A percentile compares a stretch with the other conserved stretches of the same genome.
Evolutionary conservation across 2,888 invertebrate genomes (phyloP).

Genomic region (Formica aserva): DNA sequence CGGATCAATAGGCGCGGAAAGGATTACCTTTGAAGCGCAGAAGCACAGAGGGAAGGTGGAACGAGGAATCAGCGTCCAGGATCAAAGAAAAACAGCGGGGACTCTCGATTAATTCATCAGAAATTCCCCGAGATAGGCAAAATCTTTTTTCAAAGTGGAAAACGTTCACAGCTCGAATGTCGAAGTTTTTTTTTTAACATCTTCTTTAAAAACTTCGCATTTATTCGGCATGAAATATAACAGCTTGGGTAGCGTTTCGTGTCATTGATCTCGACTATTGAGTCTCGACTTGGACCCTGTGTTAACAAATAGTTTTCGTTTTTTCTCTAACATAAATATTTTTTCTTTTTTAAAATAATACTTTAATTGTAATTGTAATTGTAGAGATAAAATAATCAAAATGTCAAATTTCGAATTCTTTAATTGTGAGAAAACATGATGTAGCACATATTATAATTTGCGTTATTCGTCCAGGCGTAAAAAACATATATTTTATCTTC

Average conservation of each 20-base stretch:
- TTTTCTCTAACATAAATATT: conserved; percentile 10
- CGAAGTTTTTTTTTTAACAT: neutral
- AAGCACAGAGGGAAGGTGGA: conserved; percentile 59
- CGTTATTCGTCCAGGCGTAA: neutral
- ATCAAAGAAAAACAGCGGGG: conserved; percentile 56
- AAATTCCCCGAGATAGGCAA: conserved; percentile 51
- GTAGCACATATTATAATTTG: neutral
- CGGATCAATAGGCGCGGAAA: conserved; percentile 46
- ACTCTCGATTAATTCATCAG: conserved; percentile 58
- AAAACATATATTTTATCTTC: neutral
- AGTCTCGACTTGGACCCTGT: neutral
- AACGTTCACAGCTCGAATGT: conserved; percentile 60
- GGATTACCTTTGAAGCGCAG: conserved; percentile 68
- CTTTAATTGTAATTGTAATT: neutral
- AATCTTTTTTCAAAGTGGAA: conserved; percentile 48
- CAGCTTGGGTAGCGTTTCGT: neutral
- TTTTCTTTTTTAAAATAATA: neutral
- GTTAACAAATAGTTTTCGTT: conserved; percentile 3
- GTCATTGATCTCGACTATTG: neutral
- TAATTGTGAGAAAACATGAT: neutral
- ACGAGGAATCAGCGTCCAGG: conserved; percentile 62
- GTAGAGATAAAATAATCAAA: neutral
- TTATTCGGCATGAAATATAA: neutral
- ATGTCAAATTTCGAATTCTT: neutral
- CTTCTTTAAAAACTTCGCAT: neutral